These are phyloP conservation scores for Synanthedon vespiformis DNA, from an alignment of 2,888 invertebrate species.

Conservation along the genomic window DNA sequence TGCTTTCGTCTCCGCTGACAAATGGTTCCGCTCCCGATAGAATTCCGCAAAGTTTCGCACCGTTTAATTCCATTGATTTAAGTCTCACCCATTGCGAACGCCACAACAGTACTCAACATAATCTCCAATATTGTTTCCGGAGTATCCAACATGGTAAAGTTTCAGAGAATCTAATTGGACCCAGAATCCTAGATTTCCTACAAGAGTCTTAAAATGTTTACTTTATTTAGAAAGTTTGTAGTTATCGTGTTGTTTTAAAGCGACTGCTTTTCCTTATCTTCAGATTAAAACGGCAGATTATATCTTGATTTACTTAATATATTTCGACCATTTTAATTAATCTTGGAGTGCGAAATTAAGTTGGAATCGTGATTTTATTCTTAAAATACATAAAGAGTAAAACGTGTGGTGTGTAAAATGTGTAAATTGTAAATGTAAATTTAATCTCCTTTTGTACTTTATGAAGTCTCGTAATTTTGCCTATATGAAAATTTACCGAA, in stretches of 20 bases:
- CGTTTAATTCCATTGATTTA: conserved; percentile 24
- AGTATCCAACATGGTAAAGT: conserved; percentile 10
- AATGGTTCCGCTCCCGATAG: conserved; percentile 12
- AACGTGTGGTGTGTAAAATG: background rate
- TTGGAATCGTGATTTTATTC: no score
- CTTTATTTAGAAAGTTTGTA: no score
- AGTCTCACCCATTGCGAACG: conserved; percentile 13
- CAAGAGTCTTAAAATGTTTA: conserved; percentile 2
- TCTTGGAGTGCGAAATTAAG: no score
- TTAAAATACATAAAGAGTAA: no score
- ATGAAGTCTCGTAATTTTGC: background rate
- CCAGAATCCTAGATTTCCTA: conserved; percentile 7
- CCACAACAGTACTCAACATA: conserved; percentile 4
- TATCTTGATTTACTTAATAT: no score
- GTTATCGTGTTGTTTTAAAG: no score
- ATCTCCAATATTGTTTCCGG: conserved; percentile 8
- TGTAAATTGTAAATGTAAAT: conserved; percentile 11
- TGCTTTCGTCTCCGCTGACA: conserved; percentile 19
- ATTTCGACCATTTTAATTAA: no score
- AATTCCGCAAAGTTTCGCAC: conserved; percentile 22
- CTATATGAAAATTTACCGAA: conserved; percentile 1
- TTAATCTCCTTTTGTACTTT: conserved; percentile 7
- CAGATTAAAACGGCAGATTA: no score
- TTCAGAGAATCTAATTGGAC: conserved; percentile 17
- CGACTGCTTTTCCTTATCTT: no score